These are phyloP conservation scores for Scaptomyza graminum DNA, from an alignment of 1,140 invertebrate genomes.

Conservation along the genomic window DNA sequence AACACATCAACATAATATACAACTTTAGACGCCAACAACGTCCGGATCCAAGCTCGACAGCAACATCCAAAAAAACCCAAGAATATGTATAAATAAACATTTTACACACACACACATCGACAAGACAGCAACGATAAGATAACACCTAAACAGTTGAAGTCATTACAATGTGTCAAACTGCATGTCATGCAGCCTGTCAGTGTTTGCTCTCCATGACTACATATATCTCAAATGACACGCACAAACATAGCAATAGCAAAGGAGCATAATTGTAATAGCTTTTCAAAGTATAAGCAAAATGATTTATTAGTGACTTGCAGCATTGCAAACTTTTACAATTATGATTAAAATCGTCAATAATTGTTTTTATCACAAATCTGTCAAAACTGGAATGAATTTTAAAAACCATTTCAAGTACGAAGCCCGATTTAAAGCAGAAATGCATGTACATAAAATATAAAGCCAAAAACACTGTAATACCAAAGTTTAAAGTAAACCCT, in stretches of 20 bases:
- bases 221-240: background rate
- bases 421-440: no score
- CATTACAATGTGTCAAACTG: conserved; percentile 48
- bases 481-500: no score
- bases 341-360: no score
- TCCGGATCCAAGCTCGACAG: conserved; percentile 19
- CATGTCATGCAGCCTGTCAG: conserved; percentile 52
- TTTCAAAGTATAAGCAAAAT: background rate
- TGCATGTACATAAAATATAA: no score
- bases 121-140: conserved; percentile 42
- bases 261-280: background rate
- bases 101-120: conserved; percentile 10
- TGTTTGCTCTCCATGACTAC: conserved; percentile 25
- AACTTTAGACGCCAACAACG: conserved; percentile 20
- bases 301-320: background rate
- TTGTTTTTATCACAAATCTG: no score
- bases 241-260: conserved; percentile 26
- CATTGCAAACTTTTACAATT: background rate
- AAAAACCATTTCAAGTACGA: no score
- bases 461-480: no score
- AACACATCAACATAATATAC: conserved; percentile 22
- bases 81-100: conserved; percentile 31
- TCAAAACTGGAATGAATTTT: no score
- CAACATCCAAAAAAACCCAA: conserved; percentile 33
- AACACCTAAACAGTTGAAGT: conserved; percentile 41